Evolutionary conservation across 2,888 invertebrate species (phyloP).

Genomic region (Malachius bipustulatus): DNA sequence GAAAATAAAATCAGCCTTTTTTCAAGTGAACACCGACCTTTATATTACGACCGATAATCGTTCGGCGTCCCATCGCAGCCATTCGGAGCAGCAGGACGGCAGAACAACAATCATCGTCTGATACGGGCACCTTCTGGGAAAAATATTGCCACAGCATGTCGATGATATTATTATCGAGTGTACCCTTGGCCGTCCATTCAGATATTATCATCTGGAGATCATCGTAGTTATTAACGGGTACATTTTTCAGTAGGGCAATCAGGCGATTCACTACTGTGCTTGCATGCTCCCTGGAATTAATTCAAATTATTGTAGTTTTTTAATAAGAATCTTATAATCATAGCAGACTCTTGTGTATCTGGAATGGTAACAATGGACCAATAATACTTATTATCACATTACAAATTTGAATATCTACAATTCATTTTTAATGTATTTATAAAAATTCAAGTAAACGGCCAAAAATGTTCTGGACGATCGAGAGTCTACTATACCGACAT

Average conservation of each 20-base stretch:
- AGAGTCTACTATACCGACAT: too few relatives aligned
- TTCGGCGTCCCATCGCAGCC: constrained; percentile 42
- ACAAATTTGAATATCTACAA: too few relatives aligned
- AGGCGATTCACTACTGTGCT: constrained; percentile 47
- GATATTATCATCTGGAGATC: constrained; percentile 50
- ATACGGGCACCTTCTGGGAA: constrained; percentile 48
- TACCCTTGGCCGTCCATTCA: constrained; percentile 47
- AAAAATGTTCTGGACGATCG: too few relatives aligned
- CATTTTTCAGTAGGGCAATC: constrained; percentile 41
- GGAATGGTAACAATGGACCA: constrained; percentile 6
- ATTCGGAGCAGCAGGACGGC: constrained; percentile 70
- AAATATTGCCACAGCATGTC: constrained; percentile 80
- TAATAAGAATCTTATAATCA: too few relatives aligned
- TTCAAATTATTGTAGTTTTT: constrained; percentile 5
- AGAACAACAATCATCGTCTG: constrained; percentile 58
- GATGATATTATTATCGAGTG: constrained; percentile 43
- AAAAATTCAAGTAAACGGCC: too few relatives aligned
- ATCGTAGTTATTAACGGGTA: constrained; percentile 46
- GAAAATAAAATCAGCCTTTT: too few relatives aligned
- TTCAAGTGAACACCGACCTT: too few relatives aligned
- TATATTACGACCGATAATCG: constrained; percentile 41
- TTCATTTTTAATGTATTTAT: too few relatives aligned
- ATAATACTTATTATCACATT: too few relatives aligned
- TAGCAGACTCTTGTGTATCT: constrained; percentile 10
- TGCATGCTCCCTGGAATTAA: constrained; percentile 39